These are phyloP conservation scores for Vipera ursinii DNA, from an alignment of 2,797 vertebrate genomes.

Conservation along the genomic window DNA sequence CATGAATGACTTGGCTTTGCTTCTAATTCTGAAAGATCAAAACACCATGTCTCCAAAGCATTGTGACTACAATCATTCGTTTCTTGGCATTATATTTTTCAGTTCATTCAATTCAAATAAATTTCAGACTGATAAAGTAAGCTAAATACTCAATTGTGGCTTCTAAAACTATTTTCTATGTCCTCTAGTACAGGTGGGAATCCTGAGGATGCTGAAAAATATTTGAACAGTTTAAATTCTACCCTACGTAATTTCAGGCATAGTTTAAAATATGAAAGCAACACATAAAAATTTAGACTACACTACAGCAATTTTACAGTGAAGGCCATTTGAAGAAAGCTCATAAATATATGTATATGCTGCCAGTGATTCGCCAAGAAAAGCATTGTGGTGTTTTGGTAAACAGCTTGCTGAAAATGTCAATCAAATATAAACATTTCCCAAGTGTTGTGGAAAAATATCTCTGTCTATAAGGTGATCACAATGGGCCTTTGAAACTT, in stretches of 20 bases:
- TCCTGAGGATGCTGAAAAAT: background rate
- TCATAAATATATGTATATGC: background rate
- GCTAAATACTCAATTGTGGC: background rate
- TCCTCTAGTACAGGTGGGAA: background rate
- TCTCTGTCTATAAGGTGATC: background rate
- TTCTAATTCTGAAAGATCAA: slow-evolving; percentile 3
- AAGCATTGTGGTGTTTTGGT: background rate
- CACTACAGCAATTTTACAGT: background rate
- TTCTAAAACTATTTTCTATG: background rate
- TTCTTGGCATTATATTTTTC: background rate
- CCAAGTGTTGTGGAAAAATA: background rate
- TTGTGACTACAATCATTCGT: background rate
- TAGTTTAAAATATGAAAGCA: background rate
- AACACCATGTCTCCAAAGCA: background rate
- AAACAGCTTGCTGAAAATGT: background rate
- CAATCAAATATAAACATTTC: background rate
- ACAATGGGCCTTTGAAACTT: background rate
- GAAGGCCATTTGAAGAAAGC: background rate
- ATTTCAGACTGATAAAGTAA: background rate
- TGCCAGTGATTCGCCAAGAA: background rate
- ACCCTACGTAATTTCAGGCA: background rate
- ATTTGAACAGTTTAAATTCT: background rate
- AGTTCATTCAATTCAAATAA: background rate
- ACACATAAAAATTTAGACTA: background rate
- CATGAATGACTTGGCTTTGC: background rate